phyloP scores from a whole-genome alignment of 2,888 invertebrate genomes.

The Embidobia sp. region DNA sequence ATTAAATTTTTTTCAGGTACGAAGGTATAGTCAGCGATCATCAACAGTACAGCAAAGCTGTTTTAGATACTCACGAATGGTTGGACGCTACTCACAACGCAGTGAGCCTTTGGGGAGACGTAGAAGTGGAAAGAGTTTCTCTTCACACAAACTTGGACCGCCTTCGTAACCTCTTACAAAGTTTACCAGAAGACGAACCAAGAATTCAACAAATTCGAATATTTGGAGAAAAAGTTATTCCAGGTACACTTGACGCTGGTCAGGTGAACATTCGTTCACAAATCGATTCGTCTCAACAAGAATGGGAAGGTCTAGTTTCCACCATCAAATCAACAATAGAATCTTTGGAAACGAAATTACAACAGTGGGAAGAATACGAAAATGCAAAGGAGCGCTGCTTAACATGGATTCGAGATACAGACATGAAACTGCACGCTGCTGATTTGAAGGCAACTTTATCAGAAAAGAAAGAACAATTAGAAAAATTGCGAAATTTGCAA shows the following conservation, averaged over 20 bases:
- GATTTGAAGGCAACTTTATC: conserved; percentile 91
- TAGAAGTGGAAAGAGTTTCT: conserved; percentile 91
- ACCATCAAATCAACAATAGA: conserved; percentile 90
- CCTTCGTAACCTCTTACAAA: conserved; percentile 88
- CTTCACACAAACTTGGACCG: conserved; percentile 93
- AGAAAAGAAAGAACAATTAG: conserved; percentile 93
- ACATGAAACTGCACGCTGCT: conserved; percentile 92
- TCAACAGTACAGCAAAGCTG: conserved; percentile 93
- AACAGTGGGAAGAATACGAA: conserved; percentile 96
- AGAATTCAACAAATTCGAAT: conserved; percentile 90
- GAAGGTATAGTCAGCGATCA: conserved; percentile 94
- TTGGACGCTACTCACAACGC: conserved; percentile 92
- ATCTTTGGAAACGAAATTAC: conserved; percentile 90
- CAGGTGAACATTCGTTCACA: conserved; percentile 93
- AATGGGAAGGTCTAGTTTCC: conserved; percentile 92
- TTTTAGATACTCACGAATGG: conserved; percentile 93
- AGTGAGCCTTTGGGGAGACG: conserved; percentile 91
- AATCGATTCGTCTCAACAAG: conserved; percentile 93
- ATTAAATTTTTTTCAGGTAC: too few species aligned
- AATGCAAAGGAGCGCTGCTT: conserved; percentile 91
- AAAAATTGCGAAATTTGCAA: conserved; percentile 89
- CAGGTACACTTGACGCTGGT: conserved; percentile 91
- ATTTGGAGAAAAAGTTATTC: conserved; percentile 94
- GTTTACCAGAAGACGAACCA: conserved; percentile 92
- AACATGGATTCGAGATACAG: conserved; percentile 93